A percentile compares a stretch with the other conserved stretches of the same genome.
phyloP scores from a whole-genome alignment of 2,797 vertebrate species.

The Acanthis flammea region DNA sequence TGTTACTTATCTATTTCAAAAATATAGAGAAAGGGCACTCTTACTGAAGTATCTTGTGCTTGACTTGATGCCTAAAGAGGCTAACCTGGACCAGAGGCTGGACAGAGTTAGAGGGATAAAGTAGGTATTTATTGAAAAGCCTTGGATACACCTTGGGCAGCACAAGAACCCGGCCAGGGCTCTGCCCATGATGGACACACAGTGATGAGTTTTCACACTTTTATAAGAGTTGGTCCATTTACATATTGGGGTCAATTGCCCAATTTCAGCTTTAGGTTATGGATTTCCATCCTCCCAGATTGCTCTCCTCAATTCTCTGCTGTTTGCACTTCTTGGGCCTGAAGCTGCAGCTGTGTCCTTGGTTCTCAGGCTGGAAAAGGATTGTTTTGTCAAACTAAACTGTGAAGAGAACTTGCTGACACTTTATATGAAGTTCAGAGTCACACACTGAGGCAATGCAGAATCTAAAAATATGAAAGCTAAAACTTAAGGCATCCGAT shows the following conservation, averaged over 20 bases:
- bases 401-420: neutral
- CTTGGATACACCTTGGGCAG: neutral
- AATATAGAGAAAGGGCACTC: accelerated
- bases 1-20: neutral
- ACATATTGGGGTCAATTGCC: neutral
- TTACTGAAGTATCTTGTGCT: neutral
- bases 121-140: neutral
- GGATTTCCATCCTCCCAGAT: neutral
- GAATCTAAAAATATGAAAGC: neutral
- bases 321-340: neutral
- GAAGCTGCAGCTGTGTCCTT: neutral
- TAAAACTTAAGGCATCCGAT: neutral
- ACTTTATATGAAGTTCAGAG: neutral
- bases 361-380: neutral
- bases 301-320: neutral
- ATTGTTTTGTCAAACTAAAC: neutral
- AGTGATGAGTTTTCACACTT: neutral
- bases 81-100: neutral
- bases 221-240: neutral
- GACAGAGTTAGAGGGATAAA: neutral
- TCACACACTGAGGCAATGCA: neutral
- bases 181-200: neutral
- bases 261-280: neutral
- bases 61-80: neutral
- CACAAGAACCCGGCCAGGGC: neutral